These are phyloP conservation scores for Ceratina japonica DNA, from an alignment of 1,140 invertebrate genomes.

Conservation along the genomic window DNA sequence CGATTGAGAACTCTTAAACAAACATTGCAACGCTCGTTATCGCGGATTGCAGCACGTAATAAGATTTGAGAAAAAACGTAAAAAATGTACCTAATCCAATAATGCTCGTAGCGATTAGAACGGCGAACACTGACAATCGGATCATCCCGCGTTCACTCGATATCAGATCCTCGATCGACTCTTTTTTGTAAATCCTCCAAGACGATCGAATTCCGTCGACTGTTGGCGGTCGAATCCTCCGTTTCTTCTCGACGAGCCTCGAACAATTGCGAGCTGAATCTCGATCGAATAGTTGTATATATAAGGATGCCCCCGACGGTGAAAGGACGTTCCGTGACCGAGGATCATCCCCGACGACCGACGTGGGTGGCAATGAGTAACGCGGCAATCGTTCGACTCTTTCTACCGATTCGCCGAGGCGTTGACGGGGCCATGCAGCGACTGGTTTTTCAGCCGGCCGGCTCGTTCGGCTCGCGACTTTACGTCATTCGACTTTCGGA, in stretches of 20 bases:
- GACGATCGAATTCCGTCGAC: not conserved
- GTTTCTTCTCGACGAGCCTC: constrained; percentile 1
- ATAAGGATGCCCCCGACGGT: constrained; percentile 58
- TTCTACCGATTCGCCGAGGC: not conserved
- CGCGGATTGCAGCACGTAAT: too few species aligned
- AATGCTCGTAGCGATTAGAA: constrained; percentile 12
- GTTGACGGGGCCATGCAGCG: too few species aligned
- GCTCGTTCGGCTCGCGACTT: not conserved
- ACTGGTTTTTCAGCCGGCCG: constrained; percentile 35
- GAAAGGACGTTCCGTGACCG: constrained; percentile 42
- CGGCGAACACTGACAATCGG: not conserved
- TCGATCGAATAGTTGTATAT: constrained; percentile 49
- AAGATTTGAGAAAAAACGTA: too few species aligned
- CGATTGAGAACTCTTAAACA: not conserved
- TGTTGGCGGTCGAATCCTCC: not conserved
- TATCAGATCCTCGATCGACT: too few species aligned
- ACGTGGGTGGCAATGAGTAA: constrained; percentile 47
- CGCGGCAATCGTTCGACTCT: constrained; percentile 37
- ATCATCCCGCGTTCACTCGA: not conserved
- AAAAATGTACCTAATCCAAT: constrained; percentile 33
- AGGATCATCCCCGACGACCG: constrained; percentile 32
- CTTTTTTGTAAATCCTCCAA: not conserved
- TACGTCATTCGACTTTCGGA: constrained; percentile 55
- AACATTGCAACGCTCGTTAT: not conserved
- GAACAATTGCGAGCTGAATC: constrained; percentile 27